Evolutionary conservation across 2,113 vertebrate genomes (phyloP).

Genomic region (Hemibagrus wyckioides): DNA sequence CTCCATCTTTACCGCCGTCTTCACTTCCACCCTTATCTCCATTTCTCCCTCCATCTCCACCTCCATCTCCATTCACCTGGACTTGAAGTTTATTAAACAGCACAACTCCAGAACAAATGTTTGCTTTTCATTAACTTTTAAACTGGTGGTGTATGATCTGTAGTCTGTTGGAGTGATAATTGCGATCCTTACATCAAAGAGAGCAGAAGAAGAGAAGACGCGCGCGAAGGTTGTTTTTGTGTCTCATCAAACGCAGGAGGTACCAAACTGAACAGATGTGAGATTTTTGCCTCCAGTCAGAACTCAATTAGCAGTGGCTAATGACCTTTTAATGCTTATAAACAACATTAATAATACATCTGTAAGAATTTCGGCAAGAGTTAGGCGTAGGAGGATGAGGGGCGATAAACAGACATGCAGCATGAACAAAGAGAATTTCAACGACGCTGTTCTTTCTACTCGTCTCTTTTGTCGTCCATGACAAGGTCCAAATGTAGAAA

Average conservation of each 20-base stretch:
- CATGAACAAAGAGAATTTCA: background rate
- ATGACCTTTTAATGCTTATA: constrained; percentile 24
- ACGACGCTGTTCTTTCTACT: background rate
- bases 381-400: background rate
- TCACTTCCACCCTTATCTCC: background rate
- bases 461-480: background rate
- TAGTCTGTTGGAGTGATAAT: background rate
- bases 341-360: constrained; percentile 42
- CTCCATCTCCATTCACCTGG: too few relatives aligned
- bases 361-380: background rate
- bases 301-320: constrained; percentile 31
- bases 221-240: background rate
- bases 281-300: constrained; percentile 23
- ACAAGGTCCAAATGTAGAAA: background rate
- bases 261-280: constrained; percentile 24
- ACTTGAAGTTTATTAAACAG: background rate
- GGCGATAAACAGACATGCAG: background rate
- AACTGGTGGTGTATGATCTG: background rate
- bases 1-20: background rate
- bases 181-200: background rate
- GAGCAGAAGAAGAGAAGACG: background rate
- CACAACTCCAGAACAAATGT: background rate
- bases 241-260: background rate
- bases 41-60: too few relatives aligned
- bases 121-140: background rate